Evolutionary conservation across 92 coral and sea anemone species (phyloP).

Genomic region (Galaxea fascicularis): DNA sequence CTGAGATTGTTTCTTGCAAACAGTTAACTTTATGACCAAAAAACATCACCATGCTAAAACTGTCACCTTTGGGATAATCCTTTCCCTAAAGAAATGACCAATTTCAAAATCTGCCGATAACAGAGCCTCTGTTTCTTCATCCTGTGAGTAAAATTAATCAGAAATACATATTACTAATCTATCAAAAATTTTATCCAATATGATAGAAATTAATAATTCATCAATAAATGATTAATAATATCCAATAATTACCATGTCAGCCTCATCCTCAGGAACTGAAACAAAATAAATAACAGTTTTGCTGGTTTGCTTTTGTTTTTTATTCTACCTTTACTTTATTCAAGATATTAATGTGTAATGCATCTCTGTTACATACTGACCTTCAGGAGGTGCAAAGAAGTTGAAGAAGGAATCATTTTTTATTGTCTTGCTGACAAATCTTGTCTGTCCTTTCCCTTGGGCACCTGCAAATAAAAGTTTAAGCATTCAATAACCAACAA

Average conservation of each 20-base stretch:
- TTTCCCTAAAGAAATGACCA: slow-evolving; percentile 96
- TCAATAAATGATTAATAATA: neutral
- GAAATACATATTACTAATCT: neutral
- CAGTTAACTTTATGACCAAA: neutral
- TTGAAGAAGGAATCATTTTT: slow-evolving; percentile 96
- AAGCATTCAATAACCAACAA: neutral
- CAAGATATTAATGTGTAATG: neutral
- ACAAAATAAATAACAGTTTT: neutral
- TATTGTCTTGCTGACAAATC: slow-evolving; percentile 96
- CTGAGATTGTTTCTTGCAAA: neutral
- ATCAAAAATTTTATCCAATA: neutral
- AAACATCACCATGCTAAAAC: neutral
- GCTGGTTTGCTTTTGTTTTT: neutral
- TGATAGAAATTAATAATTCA: neutral
- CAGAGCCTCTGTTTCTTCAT: slow-evolving; percentile 90
- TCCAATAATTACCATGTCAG: slow-evolving; percentile 74
- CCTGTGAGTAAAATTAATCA: slow-evolving; percentile 56
- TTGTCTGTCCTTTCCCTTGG: slow-evolving; percentile 91
- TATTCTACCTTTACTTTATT: neutral
- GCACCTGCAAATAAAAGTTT: slow-evolving; percentile 11
- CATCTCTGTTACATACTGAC: slow-evolving; percentile 41
- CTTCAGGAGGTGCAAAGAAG: slow-evolving; percentile 98
- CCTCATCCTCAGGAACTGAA: slow-evolving; percentile 92
- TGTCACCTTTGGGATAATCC: slow-evolving; percentile 92
- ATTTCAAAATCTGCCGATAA: slow-evolving; percentile 97